A percentile compares a stretch with the other conserved stretches of the same genome.
Conservation (phyloP, 2,113 vertebrate genomes). For the Phoenicopterus ruber region DNA sequence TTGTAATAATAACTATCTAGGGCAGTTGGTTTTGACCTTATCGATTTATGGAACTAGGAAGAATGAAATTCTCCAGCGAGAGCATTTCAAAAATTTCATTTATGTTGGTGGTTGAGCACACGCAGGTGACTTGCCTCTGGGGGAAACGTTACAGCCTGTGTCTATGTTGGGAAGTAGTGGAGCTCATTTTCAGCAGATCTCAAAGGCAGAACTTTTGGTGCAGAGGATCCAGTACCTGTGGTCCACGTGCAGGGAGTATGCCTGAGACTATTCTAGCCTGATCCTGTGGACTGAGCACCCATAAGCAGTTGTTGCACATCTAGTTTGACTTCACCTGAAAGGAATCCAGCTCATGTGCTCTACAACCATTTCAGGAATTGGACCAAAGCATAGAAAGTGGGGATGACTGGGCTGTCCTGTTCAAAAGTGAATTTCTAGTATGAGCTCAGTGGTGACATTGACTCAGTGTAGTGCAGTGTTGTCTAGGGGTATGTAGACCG, state of each 20-base stretch:
- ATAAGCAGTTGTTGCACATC: not conserved
- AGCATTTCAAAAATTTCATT: not conserved
- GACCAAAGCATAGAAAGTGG: not conserved
- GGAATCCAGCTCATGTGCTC: not conserved
- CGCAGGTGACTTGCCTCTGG: not conserved
- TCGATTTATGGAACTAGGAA: not conserved
- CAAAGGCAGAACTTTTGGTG: not conserved
- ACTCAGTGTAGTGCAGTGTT: not conserved
- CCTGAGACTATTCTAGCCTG: not conserved
- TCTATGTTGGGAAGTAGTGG: not conserved
- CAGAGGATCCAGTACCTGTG: not conserved
- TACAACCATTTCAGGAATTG: not conserved
- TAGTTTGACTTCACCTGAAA: not conserved
- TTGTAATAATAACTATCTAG: not conserved
- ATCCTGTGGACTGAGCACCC: not conserved
- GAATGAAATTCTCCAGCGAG: not conserved
- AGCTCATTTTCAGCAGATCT: not conserved
- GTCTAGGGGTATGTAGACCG: not conserved
- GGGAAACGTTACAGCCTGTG: not conserved
- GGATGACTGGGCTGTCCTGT: not conserved
- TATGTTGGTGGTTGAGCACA: not conserved
- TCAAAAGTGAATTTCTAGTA: not conserved
- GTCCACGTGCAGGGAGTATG: not conserved
- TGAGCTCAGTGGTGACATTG: not conserved
- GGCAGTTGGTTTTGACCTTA: not conserved